phyloP scores from a whole-genome alignment of 2,113 vertebrate species.

The Nicator chloris region DNA sequence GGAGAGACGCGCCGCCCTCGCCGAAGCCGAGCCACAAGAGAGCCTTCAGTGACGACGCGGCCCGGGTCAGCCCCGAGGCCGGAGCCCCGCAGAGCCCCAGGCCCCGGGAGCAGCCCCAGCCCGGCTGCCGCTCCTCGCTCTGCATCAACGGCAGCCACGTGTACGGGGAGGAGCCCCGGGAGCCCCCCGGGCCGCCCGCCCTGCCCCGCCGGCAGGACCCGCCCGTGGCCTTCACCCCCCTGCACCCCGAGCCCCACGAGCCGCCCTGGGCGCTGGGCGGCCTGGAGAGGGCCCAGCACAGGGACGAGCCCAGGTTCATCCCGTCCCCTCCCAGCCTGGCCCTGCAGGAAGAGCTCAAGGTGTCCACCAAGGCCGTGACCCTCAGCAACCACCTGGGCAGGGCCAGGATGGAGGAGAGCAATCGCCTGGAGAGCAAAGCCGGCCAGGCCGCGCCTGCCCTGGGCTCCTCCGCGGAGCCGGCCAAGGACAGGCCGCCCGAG shows the following conservation, averaged over 20 bases:
- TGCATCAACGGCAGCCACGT: slow-evolving; percentile 90
- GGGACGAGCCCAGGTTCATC: slow-evolving; percentile 39
- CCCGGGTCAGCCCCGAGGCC: slow-evolving; percentile 70
- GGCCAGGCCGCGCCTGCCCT: slow-evolving; percentile 54
- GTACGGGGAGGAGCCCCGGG: slow-evolving; percentile 67
- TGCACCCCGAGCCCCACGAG: not conserved
- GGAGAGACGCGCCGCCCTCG: slow-evolving; percentile 68
- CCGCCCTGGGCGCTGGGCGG: not conserved
- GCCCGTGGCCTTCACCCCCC: slow-evolving; percentile 56
- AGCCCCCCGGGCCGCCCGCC: slow-evolving; percentile 70
- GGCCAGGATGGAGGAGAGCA: slow-evolving; percentile 24
- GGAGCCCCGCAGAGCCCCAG: slow-evolving; percentile 69
- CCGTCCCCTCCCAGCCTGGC: slow-evolving; percentile 39
- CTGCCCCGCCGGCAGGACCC: slow-evolving; percentile 60
- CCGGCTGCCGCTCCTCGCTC: slow-evolving; percentile 77
- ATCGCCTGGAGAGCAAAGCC: slow-evolving; percentile 41
- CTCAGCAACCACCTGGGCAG: slow-evolving; percentile 72
- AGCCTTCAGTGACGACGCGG: slow-evolving; percentile 81
- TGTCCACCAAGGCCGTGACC: slow-evolving; percentile 75
- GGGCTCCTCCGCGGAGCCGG: not conserved
- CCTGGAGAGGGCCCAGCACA: slow-evolving; percentile 73
- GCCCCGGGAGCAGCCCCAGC: too few relatives aligned
- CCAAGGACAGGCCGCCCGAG: slow-evolving; percentile 48
- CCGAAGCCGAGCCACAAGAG: slow-evolving; percentile 82
- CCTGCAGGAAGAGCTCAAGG: slow-evolving; percentile 65